phyloP scores from a whole-genome alignment of 2,797 vertebrate species.

The Carapus acus region DNA sequence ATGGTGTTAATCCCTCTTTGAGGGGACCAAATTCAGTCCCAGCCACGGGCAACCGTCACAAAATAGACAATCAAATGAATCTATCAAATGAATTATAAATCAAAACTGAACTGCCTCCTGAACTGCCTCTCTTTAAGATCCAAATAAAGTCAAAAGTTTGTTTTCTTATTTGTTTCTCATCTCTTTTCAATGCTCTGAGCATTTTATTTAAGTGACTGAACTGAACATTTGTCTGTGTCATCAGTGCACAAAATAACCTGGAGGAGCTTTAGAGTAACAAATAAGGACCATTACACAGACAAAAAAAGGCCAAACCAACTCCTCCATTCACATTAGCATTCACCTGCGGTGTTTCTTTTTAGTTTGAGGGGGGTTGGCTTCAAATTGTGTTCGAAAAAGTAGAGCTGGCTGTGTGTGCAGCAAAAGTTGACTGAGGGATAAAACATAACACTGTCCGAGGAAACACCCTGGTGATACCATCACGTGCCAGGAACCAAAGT shows the following conservation, averaged over 20 bases:
- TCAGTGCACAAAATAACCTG: too few species aligned
- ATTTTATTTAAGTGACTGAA: neutral
- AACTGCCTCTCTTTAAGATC: neutral
- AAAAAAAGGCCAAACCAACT: neutral
- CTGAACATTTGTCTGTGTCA: too few species aligned
- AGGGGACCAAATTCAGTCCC: neutral
- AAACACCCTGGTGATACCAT: too few species aligned
- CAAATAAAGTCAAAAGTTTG: neutral
- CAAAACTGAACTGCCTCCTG: neutral
- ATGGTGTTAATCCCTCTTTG: too few species aligned
- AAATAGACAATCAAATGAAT: neutral
- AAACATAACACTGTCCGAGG: too few species aligned
- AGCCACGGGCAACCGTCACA: neutral
- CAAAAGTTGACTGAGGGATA: conserved; percentile 6
- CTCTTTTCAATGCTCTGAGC: too few species aligned
- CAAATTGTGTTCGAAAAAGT: too few species aligned
- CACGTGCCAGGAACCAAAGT: neutral
- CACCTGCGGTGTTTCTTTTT: too few species aligned
- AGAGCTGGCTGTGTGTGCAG: too few species aligned
- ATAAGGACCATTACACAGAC: neutral
- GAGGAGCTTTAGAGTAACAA: conserved; percentile 5
- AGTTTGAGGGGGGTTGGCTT: too few species aligned
- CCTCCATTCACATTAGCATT: neutral
- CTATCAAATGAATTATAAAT: too few species aligned
- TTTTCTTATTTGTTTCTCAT: too few species aligned